phyloP scores from a whole-genome alignment of 2,888 invertebrate genomes.

The Drosophila mayaguana region DNA sequence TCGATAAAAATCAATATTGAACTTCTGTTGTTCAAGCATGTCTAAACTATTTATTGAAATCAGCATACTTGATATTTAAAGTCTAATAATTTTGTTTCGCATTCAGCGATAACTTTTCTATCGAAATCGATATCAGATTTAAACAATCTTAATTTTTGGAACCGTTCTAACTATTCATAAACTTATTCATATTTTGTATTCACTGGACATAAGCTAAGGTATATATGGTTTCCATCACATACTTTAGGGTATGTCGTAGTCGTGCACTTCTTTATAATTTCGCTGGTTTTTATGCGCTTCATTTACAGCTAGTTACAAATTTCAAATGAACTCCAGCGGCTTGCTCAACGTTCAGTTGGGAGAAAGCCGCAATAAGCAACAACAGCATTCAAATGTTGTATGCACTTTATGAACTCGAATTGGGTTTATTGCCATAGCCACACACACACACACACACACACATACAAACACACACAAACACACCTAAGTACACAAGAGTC shows the following conservation, averaged over 20 bases:
- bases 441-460: slow-evolving; percentile 41
- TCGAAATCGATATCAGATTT: not conserved
- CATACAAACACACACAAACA: slow-evolving; percentile 35
- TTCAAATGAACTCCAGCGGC: slow-evolving; percentile 60
- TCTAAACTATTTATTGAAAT: too few species aligned
- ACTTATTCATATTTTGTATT: not conserved
- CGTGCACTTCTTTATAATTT: not conserved
- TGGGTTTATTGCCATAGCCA: slow-evolving; percentile 68
- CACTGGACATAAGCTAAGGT: too few species aligned
- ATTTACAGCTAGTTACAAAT: slow-evolving; percentile 52
- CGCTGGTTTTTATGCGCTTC: slow-evolving; percentile 37
- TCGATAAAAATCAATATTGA: not conserved
- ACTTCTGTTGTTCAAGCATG: too few species aligned
- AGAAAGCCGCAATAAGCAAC: slow-evolving; percentile 52
- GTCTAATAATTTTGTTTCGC: too few species aligned
- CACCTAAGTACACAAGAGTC: slow-evolving; percentile 38
- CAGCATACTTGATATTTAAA: too few species aligned
- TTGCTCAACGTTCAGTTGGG: slow-evolving; percentile 36
- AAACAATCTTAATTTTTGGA: not conserved
- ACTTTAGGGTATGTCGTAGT: not conserved
- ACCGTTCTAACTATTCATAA: not conserved
- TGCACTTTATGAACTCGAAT: slow-evolving; percentile 49
- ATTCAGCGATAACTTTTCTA: not conserved
- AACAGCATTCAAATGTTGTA: slow-evolving; percentile 49
- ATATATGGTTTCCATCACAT: too few species aligned